phyloP scores from a whole-genome alignment of 2,113 vertebrate genomes.

The Pica pica region DNA sequence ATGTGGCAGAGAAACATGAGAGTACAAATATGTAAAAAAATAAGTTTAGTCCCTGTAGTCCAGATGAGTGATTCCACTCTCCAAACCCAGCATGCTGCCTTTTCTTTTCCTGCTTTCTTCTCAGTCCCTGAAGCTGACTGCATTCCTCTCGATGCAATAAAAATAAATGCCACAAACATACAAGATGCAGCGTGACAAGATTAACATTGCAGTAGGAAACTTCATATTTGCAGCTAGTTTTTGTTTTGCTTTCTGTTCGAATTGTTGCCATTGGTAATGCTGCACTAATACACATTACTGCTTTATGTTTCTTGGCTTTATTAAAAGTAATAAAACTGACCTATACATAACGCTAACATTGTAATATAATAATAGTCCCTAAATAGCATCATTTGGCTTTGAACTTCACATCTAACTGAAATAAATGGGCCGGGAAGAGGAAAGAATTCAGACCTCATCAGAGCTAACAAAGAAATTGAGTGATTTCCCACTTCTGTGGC shows the following conservation, averaged over 20 bases:
- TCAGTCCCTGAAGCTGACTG: not conserved
- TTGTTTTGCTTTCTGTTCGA: not conserved
- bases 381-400: constrained; percentile 29
- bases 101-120: not conserved
- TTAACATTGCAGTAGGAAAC: not conserved
- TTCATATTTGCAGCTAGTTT: not conserved
- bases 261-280: not conserved
- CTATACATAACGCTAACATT: not conserved
- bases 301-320: not conserved
- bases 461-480: not conserved
- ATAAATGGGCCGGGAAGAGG: not conserved
- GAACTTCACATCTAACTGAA: not conserved
- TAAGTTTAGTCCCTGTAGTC: not conserved
- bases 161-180: not conserved
- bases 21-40: not conserved
- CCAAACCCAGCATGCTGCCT: not conserved
- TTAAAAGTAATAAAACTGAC: constrained; percentile 40
- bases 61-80: not conserved
- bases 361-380: not conserved
- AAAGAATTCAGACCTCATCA: constrained; percentile 26
- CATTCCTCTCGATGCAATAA: not conserved
- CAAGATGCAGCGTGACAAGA: not conserved
- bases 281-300: not conserved
- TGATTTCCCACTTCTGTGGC: not conserved
- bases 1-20: not conserved